A percentile compares a stretch with the other conserved stretches of the same genome.
These are phyloP conservation scores for Varroa destructor DNA, from an alignment of 1,140 invertebrate species.

Conservation along the genomic window DNA sequence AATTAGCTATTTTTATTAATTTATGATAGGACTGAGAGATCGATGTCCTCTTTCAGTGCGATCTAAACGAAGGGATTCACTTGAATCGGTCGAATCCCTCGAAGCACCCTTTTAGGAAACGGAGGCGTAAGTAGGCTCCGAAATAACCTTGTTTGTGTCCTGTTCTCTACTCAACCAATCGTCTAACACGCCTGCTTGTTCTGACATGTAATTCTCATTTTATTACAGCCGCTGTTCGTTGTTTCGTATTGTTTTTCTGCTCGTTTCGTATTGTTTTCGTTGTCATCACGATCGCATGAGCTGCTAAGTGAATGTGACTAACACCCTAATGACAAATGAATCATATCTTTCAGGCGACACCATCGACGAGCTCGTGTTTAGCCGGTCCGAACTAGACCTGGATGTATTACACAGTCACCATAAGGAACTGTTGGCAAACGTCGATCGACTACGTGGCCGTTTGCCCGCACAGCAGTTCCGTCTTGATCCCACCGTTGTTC, in stretches of 20 bases:
- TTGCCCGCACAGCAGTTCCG: constrained; percentile 7
- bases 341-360: constrained; percentile 16
- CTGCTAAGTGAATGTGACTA: no score
- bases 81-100: constrained; percentile 10
- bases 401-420: background rate
- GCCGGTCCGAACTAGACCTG: constrained; percentile 11
- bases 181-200: background rate
- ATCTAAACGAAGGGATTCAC: constrained; percentile 16
- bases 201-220: no score
- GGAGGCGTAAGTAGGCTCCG: constrained; percentile 24
- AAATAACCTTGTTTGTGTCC: background rate
- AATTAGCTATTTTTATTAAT: no score
- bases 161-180: background rate
- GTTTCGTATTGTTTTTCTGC: no score
- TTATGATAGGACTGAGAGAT: no score
- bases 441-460: constrained; percentile 4
- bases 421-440: background rate
- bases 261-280: no score
- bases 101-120: constrained; percentile 20
- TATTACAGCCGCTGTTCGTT: no score
- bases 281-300: no score
- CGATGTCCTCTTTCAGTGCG: constrained; percentile 20
- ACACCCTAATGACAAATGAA: no score
- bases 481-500: constrained; percentile 11
- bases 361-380: constrained; percentile 27